A percentile compares a stretch with the other conserved stretches of the same genome.
These are phyloP conservation scores for Archips xylosteana DNA, from an alignment of 2,888 invertebrate genomes.

Conservation along the genomic window DNA sequence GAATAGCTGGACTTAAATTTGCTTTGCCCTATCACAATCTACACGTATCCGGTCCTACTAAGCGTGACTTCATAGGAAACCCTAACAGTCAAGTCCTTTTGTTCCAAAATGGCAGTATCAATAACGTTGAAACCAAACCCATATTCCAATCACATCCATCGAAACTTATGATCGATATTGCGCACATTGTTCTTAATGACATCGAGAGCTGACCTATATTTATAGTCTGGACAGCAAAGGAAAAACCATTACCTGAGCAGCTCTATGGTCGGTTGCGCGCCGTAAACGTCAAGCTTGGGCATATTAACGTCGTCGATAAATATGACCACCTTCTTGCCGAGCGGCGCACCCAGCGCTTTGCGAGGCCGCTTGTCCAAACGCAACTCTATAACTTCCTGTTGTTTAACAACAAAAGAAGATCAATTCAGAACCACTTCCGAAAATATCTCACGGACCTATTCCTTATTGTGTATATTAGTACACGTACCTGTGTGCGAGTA, in stretches of 20 bases:
- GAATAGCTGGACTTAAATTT: too few relatives aligned
- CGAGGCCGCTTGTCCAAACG: constrained; percentile 94
- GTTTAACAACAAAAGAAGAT: neutral
- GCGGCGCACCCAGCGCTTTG: constrained; percentile 92
- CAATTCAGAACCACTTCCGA: neutral
- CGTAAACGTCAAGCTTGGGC: constrained; percentile 94
- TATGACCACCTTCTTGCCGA: constrained; percentile 92
- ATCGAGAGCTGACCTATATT: neutral
- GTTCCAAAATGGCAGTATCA: too few relatives aligned
- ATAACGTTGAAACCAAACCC: too few relatives aligned
- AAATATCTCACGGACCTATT: neutral
- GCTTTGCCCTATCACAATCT: too few relatives aligned
- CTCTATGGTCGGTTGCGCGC: constrained; percentile 97
- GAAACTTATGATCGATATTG: too few relatives aligned
- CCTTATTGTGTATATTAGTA: neutral
- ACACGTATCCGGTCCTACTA: too few relatives aligned
- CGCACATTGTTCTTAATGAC: neutral
- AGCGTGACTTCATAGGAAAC: too few relatives aligned
- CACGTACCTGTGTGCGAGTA: constrained; percentile 88
- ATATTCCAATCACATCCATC: too few relatives aligned
- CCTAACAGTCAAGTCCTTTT: too few relatives aligned
- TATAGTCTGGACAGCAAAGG: neutral
- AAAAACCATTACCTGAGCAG: constrained; percentile 87
- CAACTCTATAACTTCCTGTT: constrained; percentile 92
- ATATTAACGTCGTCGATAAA: constrained; percentile 97